phyloP scores from a whole-genome alignment of 2,113 vertebrate genomes.

The Brachyistius frenatus region DNA sequence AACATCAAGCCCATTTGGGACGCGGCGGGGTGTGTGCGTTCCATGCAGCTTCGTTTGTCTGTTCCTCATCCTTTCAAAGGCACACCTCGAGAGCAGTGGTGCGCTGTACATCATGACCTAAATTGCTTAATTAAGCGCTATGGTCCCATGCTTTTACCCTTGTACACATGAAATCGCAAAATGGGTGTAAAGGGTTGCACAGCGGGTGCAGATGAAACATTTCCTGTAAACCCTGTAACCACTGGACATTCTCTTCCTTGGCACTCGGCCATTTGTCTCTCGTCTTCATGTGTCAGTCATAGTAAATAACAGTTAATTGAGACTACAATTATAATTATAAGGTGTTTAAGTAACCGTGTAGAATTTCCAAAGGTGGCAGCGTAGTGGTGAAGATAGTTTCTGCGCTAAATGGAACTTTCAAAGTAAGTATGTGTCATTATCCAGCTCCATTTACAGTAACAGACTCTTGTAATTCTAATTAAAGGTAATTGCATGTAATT shows the following conservation, averaged over 20 bases:
- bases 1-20: conserved; percentile 71
- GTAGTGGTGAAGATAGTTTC: not conserved
- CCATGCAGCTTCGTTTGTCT: conserved; percentile 56
- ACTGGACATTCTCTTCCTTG: no score
- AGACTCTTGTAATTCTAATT: conserved; percentile 39
- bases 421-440: conserved; percentile 56
- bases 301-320: not conserved
- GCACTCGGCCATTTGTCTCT: not conserved
- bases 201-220: not conserved
- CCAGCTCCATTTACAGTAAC: conserved; percentile 7
- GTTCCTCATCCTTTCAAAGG: conserved; percentile 53
- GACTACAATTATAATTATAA: conserved; percentile 2
- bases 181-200: conserved; percentile 1
- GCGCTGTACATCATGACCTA: conserved; percentile 51
- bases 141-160: conserved; percentile 39
- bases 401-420: conserved; percentile 25
- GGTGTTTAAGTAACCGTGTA: not conserved
- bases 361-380: not conserved
- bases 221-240: not conserved
- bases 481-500: conserved; percentile 60
- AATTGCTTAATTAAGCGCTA: conserved; percentile 59
- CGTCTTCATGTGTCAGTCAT: not conserved
- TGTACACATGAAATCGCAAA: conserved; percentile 6
- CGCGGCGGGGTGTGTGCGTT: conserved; percentile 36
- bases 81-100: conserved; percentile 43